Base-by-base conservation (phyloP, 2,797 vertebrate genomes). In the Decapterus maruadsi region DNA sequence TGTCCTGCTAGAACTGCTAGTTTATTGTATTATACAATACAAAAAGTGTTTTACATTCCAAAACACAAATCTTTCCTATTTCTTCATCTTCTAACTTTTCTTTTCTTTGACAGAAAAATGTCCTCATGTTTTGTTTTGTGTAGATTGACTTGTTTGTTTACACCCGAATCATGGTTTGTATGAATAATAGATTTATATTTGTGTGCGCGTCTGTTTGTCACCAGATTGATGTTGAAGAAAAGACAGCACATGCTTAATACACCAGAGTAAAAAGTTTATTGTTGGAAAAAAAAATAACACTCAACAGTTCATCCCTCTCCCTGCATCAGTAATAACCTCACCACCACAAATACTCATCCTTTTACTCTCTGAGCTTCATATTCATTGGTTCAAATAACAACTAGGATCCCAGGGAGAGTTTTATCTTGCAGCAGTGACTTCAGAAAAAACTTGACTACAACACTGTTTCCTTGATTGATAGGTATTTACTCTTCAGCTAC, bases 201-300 rank as follows among this genome's bases (percentile, higher is more conserved):
- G 50, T 26, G 53, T n/a, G 2, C 2, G 13, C 9, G 14, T 29
- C 19, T 48, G 20, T 31, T 57, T 5, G 22, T 48, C 1, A 50
- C 7, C 29, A 51, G 7, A 51, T 31, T 16, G 36, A 0, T 26
- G 10, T 48, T 56, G 64, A 75, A 80, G 16, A 55, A 1, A 36
- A 55, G 40, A 65, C 40, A 10, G 17, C 45, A 48, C 19, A 51
- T 22, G 50, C 66, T 67, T 46, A 48, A 64, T 57, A 72, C n/a
- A 67, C n/a, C 51, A 77, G n/a, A 78, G 59, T 89, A 87, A 83
- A 91, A 88, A 78, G 68, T 92, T 93, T 93, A 92, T 90, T 93
- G 56, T 70, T 78, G 29, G 40, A 55, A 57, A 68, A 57, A 68
- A 67, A 48, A 53, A 61, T 1, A 69, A 34, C 38, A 57, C 53